Base-by-base conservation (phyloP, 2,113 vertebrate species). In the Recurvirostra avosetta region DNA sequence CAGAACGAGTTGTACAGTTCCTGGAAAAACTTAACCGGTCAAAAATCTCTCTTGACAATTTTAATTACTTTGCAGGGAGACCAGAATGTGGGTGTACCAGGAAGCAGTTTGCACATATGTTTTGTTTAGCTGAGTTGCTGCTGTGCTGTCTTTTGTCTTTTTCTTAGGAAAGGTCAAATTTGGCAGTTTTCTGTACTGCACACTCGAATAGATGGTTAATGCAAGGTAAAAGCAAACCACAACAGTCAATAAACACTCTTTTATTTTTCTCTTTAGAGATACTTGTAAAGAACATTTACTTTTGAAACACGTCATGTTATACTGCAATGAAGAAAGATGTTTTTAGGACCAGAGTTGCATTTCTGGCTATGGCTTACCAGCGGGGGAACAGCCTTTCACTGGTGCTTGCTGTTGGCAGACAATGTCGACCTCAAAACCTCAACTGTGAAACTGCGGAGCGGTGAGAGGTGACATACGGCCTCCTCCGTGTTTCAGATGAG, bases 101-200 rank as follows among this genome's bases (percentile, higher is more conserved):
- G 71, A 93, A 96, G 77, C 12, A 80, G 70, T 97, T 92, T 89
- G 75, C 71, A 94, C 55, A 94, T 66, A 73, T 59, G 79, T 92
- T 97, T 92, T 94, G 41, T 93, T 97, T 94, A 92, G 92, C 92
- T 94, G 82, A 94, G 71, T 86, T 88, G 84, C 66, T 96, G 66
- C 84, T 86, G 78, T 77, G 74, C 67, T 2, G 8, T 27, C 68
- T 94, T 95, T 93, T 88, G 81, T 95, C 77, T 86, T 92, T 96
- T 95, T 96, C 86, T 94, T 81, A 71, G 67, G 40, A 93, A 95
- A 88, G 86, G 91, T 73, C 76, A 94, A 83, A 96, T 94, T 80
- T 92, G 40, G 87, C 63, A 78, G 53, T 87, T 86, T 95, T 97
- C 67, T 84, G 74, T 95, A 95, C 94, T 71, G 20, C 10, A 77